phyloP scores from a whole-genome alignment of 2,797 vertebrate species.

The Acrossocheilus wenchowensis region DNA sequence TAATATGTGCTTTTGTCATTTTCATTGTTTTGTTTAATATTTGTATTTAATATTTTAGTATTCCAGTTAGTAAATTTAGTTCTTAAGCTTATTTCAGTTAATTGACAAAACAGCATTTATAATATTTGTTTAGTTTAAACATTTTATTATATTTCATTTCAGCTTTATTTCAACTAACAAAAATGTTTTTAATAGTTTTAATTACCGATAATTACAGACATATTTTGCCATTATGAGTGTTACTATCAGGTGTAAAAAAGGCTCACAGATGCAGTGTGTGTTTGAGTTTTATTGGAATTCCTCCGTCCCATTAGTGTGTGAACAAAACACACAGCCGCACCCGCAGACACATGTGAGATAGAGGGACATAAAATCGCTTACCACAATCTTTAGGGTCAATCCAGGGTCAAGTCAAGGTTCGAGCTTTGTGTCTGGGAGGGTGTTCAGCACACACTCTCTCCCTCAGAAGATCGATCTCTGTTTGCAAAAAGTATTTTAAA shows the following conservation, averaged over 20 bases:
- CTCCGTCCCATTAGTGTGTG: conserved; percentile 51
- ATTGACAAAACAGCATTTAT: not conserved
- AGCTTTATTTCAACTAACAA: not conserved
- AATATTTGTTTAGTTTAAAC: not conserved
- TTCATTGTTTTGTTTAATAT: not conserved
- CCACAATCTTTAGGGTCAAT: conserved; percentile 82
- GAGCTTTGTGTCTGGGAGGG: conserved; percentile 65
- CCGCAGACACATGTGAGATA: conserved; percentile 51
- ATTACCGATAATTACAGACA: too few species aligned
- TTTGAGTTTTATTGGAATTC: conserved; percentile 52
- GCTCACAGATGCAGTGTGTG: conserved; percentile 4
- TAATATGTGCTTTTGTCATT: not conserved
- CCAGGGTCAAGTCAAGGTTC: conserved; percentile 78
- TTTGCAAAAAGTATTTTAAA: not conserved
- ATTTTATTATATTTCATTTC: not conserved
- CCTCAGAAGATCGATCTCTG: conserved; percentile 5
- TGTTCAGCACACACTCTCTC: not conserved
- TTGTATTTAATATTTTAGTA: not conserved
- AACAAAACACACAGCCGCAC: conserved; percentile 80
- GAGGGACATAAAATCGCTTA: conserved; percentile 64
- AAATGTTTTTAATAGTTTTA: not conserved
- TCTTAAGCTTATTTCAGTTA: not conserved
- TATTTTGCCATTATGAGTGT: not conserved
- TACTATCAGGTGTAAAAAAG: conserved; percentile 4
- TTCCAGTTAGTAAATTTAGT: not conserved